Evolutionary conservation across 1,140 invertebrate species (phyloP), one percentile per base, ranked within the genome.

Genomic region (Drosophila busckii): DNA sequence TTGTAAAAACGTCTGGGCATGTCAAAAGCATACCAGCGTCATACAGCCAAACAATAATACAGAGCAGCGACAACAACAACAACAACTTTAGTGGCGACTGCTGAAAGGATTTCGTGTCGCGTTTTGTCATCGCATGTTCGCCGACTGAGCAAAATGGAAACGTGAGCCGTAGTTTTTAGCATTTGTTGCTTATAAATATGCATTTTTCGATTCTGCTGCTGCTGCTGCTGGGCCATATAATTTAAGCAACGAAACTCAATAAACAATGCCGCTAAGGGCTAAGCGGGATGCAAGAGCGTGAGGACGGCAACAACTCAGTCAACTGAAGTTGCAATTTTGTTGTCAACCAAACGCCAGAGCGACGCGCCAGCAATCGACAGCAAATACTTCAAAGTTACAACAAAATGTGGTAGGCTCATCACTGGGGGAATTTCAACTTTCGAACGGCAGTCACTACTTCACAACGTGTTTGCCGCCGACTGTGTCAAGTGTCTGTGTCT

Each of bases 241-340:
- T 76, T 76, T 78, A 78, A 52, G 44, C 62, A 78, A 78, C 65
- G 61, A 70, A 78, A 62, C 65, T 45, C 70, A 62, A 76, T 76
- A 76, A 76, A 76, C 71, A 76, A 76, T 76, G 66, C 61, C 46
- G 26, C 50, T 53, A 28, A 61, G 46, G 29, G 41, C 13, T 20
- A 46, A 5, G 4, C 4, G 38, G 67, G 41, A 40, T 46, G 35
- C 22, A 22, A 50, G 38, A 32, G 17, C 10, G 17, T n/a, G 10
- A 15, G n/a, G 8, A n/a, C 42, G n/a, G 23, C 32, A 17, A 22
- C 38, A 26, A 16, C 28, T 15, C n/a, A 28, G 64, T 32, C 54
- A 65, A 73, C 69, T 78, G 73, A 78, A 78, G 73, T 80, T 78
- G 73, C 73, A 78, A 78, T 78, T 78, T 78, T 78, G 73, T 76